phyloP scores from a whole-genome alignment of 2,888 invertebrate species.

The Lepidocyrtoides sp. region DNA sequence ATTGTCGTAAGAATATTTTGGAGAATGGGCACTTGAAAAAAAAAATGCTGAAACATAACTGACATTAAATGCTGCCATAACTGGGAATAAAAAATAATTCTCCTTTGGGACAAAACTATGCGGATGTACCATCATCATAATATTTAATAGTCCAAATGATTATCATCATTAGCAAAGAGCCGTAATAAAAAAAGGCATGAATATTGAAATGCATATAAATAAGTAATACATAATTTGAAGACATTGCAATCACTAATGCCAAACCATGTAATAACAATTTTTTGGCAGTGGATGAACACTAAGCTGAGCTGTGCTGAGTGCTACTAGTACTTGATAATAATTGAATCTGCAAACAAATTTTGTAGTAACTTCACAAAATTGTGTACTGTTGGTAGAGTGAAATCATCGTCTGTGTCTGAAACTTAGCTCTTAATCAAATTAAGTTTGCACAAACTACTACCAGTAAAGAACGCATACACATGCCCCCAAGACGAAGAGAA shows the following conservation, averaged over 20 bases:
- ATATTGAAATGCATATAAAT: slow-evolving; percentile 34
- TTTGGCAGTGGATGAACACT: slow-evolving; percentile 31
- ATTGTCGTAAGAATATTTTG: neutral
- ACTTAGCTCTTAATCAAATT: slow-evolving; percentile 72
- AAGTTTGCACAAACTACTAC: slow-evolving; percentile 49
- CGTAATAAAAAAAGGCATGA: slow-evolving; percentile 42
- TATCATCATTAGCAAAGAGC: slow-evolving; percentile 42
- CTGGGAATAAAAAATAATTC: slow-evolving; percentile 8
- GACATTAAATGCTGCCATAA: neutral
- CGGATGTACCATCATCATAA: slow-evolving; percentile 38
- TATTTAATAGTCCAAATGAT: slow-evolving; percentile 48
- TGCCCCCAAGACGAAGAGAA: neutral
- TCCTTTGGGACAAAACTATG: slow-evolving; percentile 17
- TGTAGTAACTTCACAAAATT: neutral
- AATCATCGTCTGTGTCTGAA: neutral
- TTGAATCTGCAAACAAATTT: slow-evolving; percentile 50
- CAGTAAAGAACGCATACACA: neutral
- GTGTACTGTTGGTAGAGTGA: neutral
- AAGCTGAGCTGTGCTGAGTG: neutral
- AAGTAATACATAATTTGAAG: neutral
- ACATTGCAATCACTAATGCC: neutral
- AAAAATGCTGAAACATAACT: neutral
- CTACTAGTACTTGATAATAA: neutral
- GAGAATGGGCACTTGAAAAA: neutral
- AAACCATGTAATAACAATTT: neutral